Conservation (phyloP, 2,113 vertebrate genomes). For the Lophura nycthemera region DNA sequence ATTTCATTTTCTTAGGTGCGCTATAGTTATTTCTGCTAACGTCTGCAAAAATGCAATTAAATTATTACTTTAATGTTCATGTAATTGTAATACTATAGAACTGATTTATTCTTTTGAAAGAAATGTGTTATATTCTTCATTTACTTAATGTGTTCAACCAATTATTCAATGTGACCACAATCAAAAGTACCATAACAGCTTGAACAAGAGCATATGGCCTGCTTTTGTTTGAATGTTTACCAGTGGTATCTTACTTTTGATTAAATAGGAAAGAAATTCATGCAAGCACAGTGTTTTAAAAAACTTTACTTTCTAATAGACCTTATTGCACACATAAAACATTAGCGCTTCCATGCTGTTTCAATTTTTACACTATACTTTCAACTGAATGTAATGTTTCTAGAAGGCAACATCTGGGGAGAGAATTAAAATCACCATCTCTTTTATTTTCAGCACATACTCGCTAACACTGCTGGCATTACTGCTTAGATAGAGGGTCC, state of each 20-base stretch:
- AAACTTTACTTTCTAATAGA: conserved; percentile 50
- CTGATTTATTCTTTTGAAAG: conserved; percentile 56
- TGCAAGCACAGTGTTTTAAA: background rate
- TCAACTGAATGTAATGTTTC: background rate
- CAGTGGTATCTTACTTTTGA: background rate
- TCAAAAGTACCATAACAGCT: background rate
- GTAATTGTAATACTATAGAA: conserved; percentile 42
- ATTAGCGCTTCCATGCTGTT: conserved; percentile 1
- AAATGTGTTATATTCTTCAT: background rate
- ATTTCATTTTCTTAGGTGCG: conserved; percentile 53
- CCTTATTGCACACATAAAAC: background rate
- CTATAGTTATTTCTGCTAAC: conserved; percentile 57
- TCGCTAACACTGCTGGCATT: background rate
- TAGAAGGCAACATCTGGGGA: background rate
- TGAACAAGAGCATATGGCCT: background rate
- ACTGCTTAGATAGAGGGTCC: background rate
- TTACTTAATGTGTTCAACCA: background rate
- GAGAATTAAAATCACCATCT: background rate
- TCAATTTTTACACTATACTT: background rate
- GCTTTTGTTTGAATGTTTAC: conserved; percentile 8
- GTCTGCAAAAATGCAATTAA: conserved; percentile 59
- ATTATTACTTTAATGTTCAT: conserved; percentile 54
- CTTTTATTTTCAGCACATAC: background rate
- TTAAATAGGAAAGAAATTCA: background rate
- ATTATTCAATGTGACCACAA: background rate